These are phyloP conservation scores for Oreocharis arfaki DNA, from an alignment of 2,113 vertebrate species.

Conservation along the genomic window DNA sequence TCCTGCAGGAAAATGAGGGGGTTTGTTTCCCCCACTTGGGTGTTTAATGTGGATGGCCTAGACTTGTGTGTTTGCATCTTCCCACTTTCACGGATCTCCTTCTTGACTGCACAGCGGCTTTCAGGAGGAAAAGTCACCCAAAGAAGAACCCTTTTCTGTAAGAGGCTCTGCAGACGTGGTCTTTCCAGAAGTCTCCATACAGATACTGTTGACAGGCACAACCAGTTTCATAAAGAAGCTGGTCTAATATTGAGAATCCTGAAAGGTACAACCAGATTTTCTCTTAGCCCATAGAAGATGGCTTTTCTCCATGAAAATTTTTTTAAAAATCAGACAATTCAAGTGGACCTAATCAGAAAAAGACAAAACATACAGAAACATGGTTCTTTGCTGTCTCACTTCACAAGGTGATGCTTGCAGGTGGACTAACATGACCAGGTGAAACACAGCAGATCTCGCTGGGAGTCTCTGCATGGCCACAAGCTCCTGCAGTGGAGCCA, in stretches of 20 bases:
- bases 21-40: conserved; percentile 27
- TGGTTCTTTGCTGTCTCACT: neutral
- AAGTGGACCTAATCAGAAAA: neutral
- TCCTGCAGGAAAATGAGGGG: conserved; percentile 46
- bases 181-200: neutral
- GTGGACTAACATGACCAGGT: neutral
- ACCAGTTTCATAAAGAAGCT: neutral
- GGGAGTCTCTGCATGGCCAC: neutral
- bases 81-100: neutral
- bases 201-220: neutral
- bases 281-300: neutral
- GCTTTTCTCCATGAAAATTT: neutral
- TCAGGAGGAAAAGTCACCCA: neutral
- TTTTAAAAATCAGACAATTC: neutral
- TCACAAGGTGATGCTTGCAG: neutral
- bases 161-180: neutral
- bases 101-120: neutral
- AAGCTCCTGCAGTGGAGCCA: neutral
- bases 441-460: neutral
- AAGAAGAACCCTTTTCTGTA: neutral
- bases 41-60: conserved; percentile 35
- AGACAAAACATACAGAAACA: neutral
- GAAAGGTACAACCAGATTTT: neutral
- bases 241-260: neutral
- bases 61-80: conserved; percentile 3